phyloP scores from a whole-genome alignment of 2,113 vertebrate species.

The Drymodes brunneopygia region DNA sequence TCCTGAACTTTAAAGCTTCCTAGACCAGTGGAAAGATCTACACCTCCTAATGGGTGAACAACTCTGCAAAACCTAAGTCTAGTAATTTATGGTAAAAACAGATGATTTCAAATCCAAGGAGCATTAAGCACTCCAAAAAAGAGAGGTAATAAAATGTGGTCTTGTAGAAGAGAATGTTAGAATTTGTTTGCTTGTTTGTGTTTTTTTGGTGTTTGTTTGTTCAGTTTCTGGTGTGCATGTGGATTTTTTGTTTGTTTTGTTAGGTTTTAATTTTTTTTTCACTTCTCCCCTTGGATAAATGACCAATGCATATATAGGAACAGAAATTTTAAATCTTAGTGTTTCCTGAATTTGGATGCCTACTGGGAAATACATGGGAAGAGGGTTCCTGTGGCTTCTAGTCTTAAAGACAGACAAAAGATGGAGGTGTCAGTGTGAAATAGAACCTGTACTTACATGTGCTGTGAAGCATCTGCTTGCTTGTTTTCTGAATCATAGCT shows the following conservation, averaged over 20 bases:
- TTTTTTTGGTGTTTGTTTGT: neutral
- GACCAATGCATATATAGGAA: neutral
- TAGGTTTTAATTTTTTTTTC: neutral
- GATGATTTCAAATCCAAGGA: neutral
- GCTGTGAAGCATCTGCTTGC: neutral
- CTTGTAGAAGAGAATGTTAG: neutral
- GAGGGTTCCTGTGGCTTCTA: neutral
- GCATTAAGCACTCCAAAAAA: neutral
- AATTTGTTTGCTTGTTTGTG: neutral
- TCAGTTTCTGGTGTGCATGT: neutral
- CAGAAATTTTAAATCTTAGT: neutral
- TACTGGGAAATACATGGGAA: neutral
- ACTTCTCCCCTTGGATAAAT: neutral
- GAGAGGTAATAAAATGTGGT: neutral
- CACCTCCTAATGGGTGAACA: neutral
- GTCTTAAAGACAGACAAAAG: neutral
- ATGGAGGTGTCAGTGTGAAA: neutral
- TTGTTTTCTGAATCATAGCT: neutral
- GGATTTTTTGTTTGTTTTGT: neutral
- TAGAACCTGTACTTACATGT: neutral
- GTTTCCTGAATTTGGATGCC: neutral
- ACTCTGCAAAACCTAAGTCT: neutral
- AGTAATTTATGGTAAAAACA: neutral
- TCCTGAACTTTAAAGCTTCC: neutral
- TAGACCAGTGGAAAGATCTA: neutral